Evolutionary conservation across 2,797 vertebrate genomes (phyloP), one percentile per base, ranked within the genome.

Genomic region (Argentina silus): DNA sequence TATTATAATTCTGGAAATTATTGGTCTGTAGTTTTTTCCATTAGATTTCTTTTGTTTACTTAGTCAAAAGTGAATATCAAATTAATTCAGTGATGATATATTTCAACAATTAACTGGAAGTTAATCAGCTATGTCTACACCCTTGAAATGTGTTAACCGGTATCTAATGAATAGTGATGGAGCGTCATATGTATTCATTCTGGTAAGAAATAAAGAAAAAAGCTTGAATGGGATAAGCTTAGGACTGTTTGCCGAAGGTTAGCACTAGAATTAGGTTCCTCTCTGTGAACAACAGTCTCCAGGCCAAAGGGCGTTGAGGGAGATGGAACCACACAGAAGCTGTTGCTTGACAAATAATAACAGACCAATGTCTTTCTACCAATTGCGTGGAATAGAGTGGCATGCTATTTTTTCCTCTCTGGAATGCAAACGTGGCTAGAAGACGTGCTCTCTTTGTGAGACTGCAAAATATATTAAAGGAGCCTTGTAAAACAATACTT

Each of bases 351-450:
- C 83, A 81, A 81, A 73, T 21, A 71, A 80, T 59, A 86, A 78
- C 75, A 75, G 8, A 47, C 60, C 57, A 75, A 81, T 76, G 67
- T 75, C 73, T 14, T 61, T 79, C 80, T 17, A 57, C 51, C 53
- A 59, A 43, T 67, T 51, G 43, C 48, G 74, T 48, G 66, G 66
- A 64, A 74, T 78, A 63, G 45, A 42, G 19, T 15, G 72, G 27
- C 59, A 61, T 51, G 74, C 69, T 76, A 43, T 71, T 14, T 53
- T 44, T 61, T 48, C 50, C 21, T 69, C 17, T 75, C 10, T 62
- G 43, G 79, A 74, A 78, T 45, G 12, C 73, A 82, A 81, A 85
- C 76, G 82, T 47, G 66, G 63, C 36, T 64, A 47, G 12, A 56
- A 19, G 27, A 65, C 50, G 55, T 21, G 23, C 44, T 45, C 11